Base-by-base conservation (phyloP, 1,140 invertebrate species). In the Habropoda laboriosa region DNA sequence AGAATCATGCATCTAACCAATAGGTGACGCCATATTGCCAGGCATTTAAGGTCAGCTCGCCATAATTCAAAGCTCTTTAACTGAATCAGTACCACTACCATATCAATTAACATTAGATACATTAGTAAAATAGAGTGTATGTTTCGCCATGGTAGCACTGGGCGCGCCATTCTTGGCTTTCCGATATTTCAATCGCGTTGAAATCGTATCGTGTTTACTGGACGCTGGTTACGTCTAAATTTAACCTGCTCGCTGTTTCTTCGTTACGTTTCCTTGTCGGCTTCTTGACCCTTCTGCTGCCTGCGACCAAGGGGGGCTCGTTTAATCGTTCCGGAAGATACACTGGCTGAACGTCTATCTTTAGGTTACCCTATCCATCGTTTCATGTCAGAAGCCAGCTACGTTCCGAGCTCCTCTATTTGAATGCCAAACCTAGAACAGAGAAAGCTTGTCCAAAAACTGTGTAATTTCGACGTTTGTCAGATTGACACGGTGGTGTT, bases 211-310 rank as follows among this genome's bases (percentile, higher is more conserved):
- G 55, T 63, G 70, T 74, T 76, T 58, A 63, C 51, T 85, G 80
- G 80, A 86, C 87, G 49, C 80, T 71, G 64, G n/a, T n/a, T 21
- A 21, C 2, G 86, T n/a, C 86, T 90, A 89, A 88, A 88, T 90
- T 89, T 89, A 90, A 83, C 86, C 45, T 57, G 4, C 55, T 73
- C 68, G 84, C 79, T 85, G 53, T 72, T 63, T 47, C 71, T 66
- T 32, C 27, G 30, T 53, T 27, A 24, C 27, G 58, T 58, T 67
- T 80, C 72, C 71, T 72, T 80, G 67, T 45, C 70, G 47, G 38
- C 35, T 73, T 47, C 38, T 30, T 66, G 60, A 75, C 61, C 78
- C 78, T 80, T 75, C 32, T 30, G n/a, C 30, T 42, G 27, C n/a
- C n/a, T n/a, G 53, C 47, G 57, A 47, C 45, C 30, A 49, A n/a